A percentile compares a stretch with the other conserved stretches of the same genome.
Conservation (phyloP, 2,888 invertebrate genomes). For the Rhingia rostrata region DNA sequence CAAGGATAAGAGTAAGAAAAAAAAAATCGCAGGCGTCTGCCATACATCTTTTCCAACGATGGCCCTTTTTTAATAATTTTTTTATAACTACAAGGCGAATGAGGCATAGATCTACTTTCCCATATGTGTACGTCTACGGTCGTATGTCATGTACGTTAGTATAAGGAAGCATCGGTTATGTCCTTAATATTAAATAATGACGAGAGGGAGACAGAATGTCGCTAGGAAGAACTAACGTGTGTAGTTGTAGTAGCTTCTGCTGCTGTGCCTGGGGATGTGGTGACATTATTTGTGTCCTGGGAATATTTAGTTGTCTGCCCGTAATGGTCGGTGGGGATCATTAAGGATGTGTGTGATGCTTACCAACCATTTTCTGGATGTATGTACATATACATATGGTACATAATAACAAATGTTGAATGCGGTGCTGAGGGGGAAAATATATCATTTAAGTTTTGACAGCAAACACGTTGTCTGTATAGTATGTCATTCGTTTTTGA, state of each 20-base stretch:
- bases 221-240: slow-evolving; percentile 19
- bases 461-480: slow-evolving; percentile 34
- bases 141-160: neutral
- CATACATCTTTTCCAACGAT: slow-evolving; percentile 15
- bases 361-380: neutral
- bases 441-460: slow-evolving; percentile 62
- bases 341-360: slow-evolving; percentile 49
- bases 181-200: slow-evolving; percentile 58
- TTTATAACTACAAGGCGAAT: neutral
- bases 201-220: slow-evolving; percentile 56
- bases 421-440: slow-evolving; percentile 14
- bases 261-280: slow-evolving; percentile 32
- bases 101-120: neutral
- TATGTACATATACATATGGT: slow-evolving; percentile 1
- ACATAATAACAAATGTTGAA: slow-evolving; percentile 39
- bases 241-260: slow-evolving; percentile 7
- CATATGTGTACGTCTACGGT: neutral
- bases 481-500: slow-evolving; percentile 32
- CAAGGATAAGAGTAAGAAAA: neutral
- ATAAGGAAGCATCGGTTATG: slow-evolving; percentile 42
- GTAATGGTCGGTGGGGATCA: slow-evolving; percentile 65
- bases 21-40: slow-evolving; percentile 39
- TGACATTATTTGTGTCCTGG: slow-evolving; percentile 55
- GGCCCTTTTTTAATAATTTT: slow-evolving; percentile 33
- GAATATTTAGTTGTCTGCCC: slow-evolving; percentile 63